A percentile compares a stretch with the other conserved stretches of the same genome.
Conservation (phyloP, 2,797 vertebrate species). For the Leptatherina wallacei region DNA sequence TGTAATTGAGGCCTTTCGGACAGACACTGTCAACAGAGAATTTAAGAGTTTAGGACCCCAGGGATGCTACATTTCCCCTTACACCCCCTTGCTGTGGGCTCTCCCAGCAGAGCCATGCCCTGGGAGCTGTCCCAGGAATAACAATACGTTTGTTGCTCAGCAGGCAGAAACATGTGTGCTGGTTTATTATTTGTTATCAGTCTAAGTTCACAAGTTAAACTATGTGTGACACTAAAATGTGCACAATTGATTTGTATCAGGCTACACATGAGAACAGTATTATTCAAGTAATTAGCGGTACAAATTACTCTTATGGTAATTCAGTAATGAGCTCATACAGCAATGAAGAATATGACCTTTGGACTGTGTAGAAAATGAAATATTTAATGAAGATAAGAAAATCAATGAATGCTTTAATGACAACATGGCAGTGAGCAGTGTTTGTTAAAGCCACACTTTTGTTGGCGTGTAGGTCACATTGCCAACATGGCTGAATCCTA, state of each 20-base stretch:
- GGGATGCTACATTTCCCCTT: conserved; percentile 38
- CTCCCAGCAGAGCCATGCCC: not conserved
- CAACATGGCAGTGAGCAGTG: not conserved
- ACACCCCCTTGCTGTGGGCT: conserved; percentile 21
- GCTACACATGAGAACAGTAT: not conserved
- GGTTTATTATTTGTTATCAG: not conserved
- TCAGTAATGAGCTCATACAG: not conserved
- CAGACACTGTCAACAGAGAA: conserved; percentile 39
- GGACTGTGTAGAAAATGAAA: conserved; percentile 2
- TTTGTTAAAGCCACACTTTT: not conserved
- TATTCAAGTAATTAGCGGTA: not conserved
- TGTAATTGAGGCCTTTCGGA: conserved; percentile 47
- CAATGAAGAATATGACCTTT: not conserved
- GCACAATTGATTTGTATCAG: not conserved
- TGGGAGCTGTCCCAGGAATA: conserved; percentile 1
- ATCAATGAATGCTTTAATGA: not conserved
- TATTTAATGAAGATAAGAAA: not conserved
- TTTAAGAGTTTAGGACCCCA: conserved; percentile 44
- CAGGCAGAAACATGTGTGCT: not conserved
- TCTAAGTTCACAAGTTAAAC: not conserved
- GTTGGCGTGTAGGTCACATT: not conserved
- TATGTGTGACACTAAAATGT: not conserved
- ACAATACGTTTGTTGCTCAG: not conserved
- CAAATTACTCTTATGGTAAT: not conserved
- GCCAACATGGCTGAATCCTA: not conserved